Base-by-base conservation (phyloP, 2,113 vertebrate genomes). In the Lates calcarifer region DNA sequence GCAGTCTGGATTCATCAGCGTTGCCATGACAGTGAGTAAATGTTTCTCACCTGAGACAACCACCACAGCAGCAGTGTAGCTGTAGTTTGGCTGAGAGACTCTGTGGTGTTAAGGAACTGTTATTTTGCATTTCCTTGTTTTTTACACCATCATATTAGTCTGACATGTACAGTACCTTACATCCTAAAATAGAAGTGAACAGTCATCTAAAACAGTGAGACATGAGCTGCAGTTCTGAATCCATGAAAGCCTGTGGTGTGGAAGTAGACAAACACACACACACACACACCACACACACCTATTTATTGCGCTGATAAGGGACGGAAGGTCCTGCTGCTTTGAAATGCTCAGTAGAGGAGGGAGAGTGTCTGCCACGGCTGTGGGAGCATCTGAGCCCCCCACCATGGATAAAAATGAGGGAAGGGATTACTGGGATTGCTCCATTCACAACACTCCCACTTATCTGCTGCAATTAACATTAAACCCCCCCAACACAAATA, bases 151-250 rank as follows among this genome's bases (percentile, higher is more conserved):
- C 41, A 58, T 1, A 45, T 55, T 58, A 60, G 65, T 53, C n/a
- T 31, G 12, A 45, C 70, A 10, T 37, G 57, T 71, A 45, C 57
- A 43, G 37, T 66, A 33, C 57, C 43, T 20, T 56, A 53, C 18
- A 67, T 61, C 72, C 72, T 10, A 76, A 89, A 92, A 90, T 88
- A 92, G 87, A 88, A 41, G 60, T 57, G 66, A 86, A 80, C 55
- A 78, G 47, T 60, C 61, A 56, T 78, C 75, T 61, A 29, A 82
- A 67, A 82, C 24, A 56, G 31, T 17, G 58, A 77, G 24, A 73
- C 7, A 45, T 53, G 68, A 85, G 69, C 45, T 45, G 66, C 70
- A 71, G 78, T 79, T 87, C 85, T 78, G 68, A 60, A 77, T 74
- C 51, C 58, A 80, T 65, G 35, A 87, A 89, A 81, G 81, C 22